phyloP scores from a whole-genome alignment of 2,888 invertebrate species.

The Cyaniris semiargus region DNA sequence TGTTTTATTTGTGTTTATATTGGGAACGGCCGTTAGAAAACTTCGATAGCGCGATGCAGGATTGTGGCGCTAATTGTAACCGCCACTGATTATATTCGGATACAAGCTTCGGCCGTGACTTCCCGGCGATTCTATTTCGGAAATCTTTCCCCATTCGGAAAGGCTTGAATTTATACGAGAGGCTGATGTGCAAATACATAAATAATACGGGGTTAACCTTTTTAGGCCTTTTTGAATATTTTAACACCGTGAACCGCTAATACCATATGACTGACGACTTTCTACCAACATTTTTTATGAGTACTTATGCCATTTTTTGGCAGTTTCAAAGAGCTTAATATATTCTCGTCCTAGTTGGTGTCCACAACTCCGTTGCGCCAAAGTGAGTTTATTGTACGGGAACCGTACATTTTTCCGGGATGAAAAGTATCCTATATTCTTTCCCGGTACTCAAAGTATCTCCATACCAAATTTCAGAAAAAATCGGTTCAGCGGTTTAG shows the following conservation, averaged over 20 bases:
- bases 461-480: no score
- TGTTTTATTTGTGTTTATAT: no score
- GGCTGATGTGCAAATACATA: conserved; percentile 18
- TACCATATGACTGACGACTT: conserved; percentile 2
- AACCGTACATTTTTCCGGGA: no score
- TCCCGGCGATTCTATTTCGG: background rate
- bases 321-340: background rate
- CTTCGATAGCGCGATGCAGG: background rate
- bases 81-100: background rate
- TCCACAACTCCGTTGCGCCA: no score
- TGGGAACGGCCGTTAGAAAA: no score
- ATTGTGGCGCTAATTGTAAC: no score
- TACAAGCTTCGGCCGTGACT: background rate
- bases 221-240: conserved; percentile 14
- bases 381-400: no score
- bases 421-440: no score
- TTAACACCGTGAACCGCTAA: background rate
- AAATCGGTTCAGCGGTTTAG: no score
- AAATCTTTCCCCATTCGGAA: background rate
- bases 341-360: no score
- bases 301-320: background rate
- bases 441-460: no score
- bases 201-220: conserved; percentile 18
- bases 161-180: background rate
- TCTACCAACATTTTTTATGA: background rate